phyloP scores from a whole-genome alignment of 23 tunicate species.

The Pegea sp. region DNA sequence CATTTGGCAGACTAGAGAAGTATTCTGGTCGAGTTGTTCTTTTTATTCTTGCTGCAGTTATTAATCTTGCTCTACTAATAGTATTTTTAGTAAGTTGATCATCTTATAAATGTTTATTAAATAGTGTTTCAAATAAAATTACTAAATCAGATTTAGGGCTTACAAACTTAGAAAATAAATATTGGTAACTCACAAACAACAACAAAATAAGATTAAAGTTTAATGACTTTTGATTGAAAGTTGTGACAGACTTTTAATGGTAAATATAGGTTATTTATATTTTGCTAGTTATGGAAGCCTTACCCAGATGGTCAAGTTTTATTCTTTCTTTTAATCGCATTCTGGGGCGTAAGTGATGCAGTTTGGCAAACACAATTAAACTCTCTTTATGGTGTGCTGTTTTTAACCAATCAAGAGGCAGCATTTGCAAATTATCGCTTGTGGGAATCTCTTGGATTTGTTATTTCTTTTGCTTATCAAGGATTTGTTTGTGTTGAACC shows the following conservation, averaged over 20 bases:
- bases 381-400: constrained; percentile 55
- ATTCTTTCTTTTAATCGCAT: constrained; percentile 55
- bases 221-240: not conserved
- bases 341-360: constrained; percentile 84
- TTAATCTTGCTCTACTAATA: constrained; percentile 51
- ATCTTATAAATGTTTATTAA: not conserved
- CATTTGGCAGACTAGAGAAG: constrained; percentile 49
- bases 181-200: too few relatives aligned
- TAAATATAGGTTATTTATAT: constrained; percentile 1
- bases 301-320: constrained; percentile 31
- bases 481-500: constrained; percentile 21
- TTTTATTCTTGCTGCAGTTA: constrained; percentile 29
- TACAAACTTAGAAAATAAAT: too few relatives aligned
- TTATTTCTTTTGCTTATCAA: constrained; percentile 54
- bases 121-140: not conserved
- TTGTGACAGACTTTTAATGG: not conserved
- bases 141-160: not conserved
- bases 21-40: constrained; percentile 52
- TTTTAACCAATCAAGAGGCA: constrained; percentile 42
- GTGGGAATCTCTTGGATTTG: constrained; percentile 70
- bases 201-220: too few relatives aligned
- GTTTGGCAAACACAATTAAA: constrained; percentile 91
- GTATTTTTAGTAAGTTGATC: constrained; percentile 27
- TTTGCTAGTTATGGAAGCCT: constrained; percentile 40
- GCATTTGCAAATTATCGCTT: constrained; percentile 55